Evolutionary conservation across 2,113 vertebrate genomes (phyloP).

Genomic region (Dipodomys merriami): DNA sequence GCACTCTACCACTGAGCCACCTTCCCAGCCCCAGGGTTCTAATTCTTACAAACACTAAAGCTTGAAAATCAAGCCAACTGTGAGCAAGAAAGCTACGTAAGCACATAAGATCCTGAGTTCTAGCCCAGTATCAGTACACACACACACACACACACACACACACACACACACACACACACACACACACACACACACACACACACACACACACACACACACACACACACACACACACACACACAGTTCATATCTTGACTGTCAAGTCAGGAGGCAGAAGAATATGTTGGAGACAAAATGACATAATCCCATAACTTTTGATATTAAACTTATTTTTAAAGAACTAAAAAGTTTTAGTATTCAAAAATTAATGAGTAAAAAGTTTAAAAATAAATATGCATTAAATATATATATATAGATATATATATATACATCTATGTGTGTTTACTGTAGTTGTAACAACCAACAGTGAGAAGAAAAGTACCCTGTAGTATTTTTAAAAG

Average conservation of each 20-base stretch:
- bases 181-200: too few species aligned
- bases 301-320: background rate
- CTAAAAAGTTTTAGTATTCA: background rate
- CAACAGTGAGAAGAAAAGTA: background rate
- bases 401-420: background rate
- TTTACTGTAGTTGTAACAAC: background rate
- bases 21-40: background rate
- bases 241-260: background rate
- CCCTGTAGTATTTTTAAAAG: background rate
- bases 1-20: too few species aligned
- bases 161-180: too few species aligned
- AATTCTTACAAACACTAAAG: background rate
- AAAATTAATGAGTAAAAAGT: constrained; percentile 45
- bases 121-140: too few species aligned
- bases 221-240: too few species aligned
- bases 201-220: too few species aligned
- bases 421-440: too few species aligned
- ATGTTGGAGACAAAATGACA: background rate
- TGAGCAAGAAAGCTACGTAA: too few species aligned
- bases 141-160: too few species aligned
- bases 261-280: background rate
- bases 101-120: too few species aligned
- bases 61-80: background rate
- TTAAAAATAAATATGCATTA: background rate
- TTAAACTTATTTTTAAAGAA: constrained; percentile 7